Evolutionary conservation across 1,140 invertebrate genomes (phyloP), one percentile per base, ranked within the genome.

Genomic region (Marisa cornuarietis): DNA sequence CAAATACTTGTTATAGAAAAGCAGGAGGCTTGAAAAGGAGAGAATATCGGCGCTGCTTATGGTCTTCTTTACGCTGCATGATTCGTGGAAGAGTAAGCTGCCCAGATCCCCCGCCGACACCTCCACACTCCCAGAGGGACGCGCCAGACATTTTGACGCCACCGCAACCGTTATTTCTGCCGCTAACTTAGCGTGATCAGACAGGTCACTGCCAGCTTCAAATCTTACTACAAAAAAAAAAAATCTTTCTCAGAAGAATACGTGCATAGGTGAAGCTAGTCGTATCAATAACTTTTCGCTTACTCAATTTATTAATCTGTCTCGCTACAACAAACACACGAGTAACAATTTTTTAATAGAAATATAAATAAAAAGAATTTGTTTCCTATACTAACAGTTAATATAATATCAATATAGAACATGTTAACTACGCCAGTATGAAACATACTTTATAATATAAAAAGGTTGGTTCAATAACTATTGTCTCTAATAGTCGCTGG

Each of bases 71-170:
- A 77, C 76, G 11, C 54, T 22, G 11, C 1, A 31, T 4, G 26
- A 68, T 63, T 77, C 76, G 76, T 77, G 76, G 76, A 77, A 77
- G 11, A 63, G 61, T 7, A 69, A 16, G 62, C 49, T 69, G 63
- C 76, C 68, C 63, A 77, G 16, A 65, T n/a, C 54, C 54, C 11
- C 54, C 16, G 54, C 54, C 11, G 16, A n/a, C 24, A 49, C 76
- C 49, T 31, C 10, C 66, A 22, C 20, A 52, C 20, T 22, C 18
- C 65, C 20, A 68, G 4, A 26, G 69, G 65, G n/a, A 13, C 18
- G 31, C 10, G 24, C 26, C n/a, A 52, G 76, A 9, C 51, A n/a
- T n/a, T 51, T 10, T 69, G 14, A 20, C 10, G 49, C 65, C 26
- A 77, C 76, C 0, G 16, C 9, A 42, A 63, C 49, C 3, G 68